These are phyloP conservation scores for Ichneumon xanthorius DNA, from an alignment of 2,888 invertebrate genomes.

Conservation along the genomic window DNA sequence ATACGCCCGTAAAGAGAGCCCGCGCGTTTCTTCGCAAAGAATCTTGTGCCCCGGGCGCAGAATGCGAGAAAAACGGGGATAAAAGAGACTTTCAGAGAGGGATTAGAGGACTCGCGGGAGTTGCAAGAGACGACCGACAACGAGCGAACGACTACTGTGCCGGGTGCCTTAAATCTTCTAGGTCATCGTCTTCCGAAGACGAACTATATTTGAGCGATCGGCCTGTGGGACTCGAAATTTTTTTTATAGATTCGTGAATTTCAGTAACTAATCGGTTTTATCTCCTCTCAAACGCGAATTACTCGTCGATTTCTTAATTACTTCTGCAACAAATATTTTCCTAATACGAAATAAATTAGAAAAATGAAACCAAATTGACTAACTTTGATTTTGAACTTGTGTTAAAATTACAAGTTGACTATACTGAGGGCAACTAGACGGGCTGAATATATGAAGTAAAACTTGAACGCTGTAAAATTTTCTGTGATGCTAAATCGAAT, in stretches of 20 bases:
- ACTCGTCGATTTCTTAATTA: neutral
- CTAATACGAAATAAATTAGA: neutral
- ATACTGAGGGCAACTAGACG: too few relatives aligned
- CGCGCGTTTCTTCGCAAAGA: slow-evolving; percentile 20
- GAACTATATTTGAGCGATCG: neutral
- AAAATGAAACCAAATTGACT: too few relatives aligned
- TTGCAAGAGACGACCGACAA: slow-evolving; percentile 8
- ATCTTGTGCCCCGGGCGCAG: slow-evolving; percentile 26
- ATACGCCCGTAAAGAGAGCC: neutral
- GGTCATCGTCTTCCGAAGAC: neutral
- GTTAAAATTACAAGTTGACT: too few relatives aligned
- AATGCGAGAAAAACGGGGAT: slow-evolving; percentile 13
- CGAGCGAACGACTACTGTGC: slow-evolving; percentile 9
- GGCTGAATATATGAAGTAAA: too few relatives aligned
- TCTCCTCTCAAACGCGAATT: neutral
- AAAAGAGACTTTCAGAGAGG: slow-evolving; percentile 23
- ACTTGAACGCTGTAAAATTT: too few relatives aligned
- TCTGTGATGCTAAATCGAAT: too few relatives aligned
- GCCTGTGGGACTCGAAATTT: neutral
- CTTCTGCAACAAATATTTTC: neutral
- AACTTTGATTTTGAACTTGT: too few relatives aligned
- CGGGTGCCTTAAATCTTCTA: neutral
- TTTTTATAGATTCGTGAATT: neutral
- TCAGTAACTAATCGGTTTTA: neutral
- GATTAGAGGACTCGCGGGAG: slow-evolving; percentile 26